Evolutionary conservation across 2,797 vertebrate genomes (phyloP).

Genomic region (Thalassophryne amazonica): DNA sequence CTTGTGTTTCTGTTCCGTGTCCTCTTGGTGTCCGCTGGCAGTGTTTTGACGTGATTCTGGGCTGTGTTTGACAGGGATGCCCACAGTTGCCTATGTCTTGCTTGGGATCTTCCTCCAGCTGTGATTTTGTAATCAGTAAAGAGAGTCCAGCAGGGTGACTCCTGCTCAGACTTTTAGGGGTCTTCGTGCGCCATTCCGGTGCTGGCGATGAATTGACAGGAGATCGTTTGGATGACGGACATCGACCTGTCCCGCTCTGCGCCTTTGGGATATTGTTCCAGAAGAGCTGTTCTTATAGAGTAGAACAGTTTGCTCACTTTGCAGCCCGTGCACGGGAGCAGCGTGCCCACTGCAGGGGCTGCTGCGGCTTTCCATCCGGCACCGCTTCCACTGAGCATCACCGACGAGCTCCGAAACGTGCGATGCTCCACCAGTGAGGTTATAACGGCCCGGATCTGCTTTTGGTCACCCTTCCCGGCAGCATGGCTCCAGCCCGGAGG

Average conservation of each 20-base stretch:
- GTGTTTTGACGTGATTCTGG: slow-evolving; percentile 4
- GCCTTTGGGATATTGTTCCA: slow-evolving; percentile 65
- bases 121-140: slow-evolving; percentile 62
- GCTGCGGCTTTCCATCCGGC: slow-evolving; percentile 42
- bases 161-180: slow-evolving; percentile 7
- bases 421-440: slow-evolving; percentile 73
- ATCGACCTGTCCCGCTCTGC: slow-evolving; percentile 38
- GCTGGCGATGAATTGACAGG: slow-evolving; percentile 47
- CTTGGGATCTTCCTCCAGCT: slow-evolving; percentile 73
- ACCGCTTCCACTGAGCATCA: slow-evolving; percentile 46
- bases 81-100: slow-evolving; percentile 54
- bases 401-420: slow-evolving; percentile 57
- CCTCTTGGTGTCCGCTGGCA: not conserved
- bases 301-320: slow-evolving; percentile 35
- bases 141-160: slow-evolving; percentile 61
- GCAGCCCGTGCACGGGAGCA: slow-evolving; percentile 20
- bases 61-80: slow-evolving; percentile 47
- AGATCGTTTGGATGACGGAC: slow-evolving; percentile 58
- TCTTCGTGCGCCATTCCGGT: slow-evolving; percentile 46
- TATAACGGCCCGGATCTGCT: slow-evolving; percentile 64
- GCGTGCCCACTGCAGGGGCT: slow-evolving; percentile 63
- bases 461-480: slow-evolving; percentile 66
- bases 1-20: not conserved
- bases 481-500: slow-evolving; percentile 82
- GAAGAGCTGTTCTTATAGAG: slow-evolving; percentile 14